Percentiles rank a stretch among this genome's conserved stretches.
phyloP scores from a whole-genome alignment of 2,888 invertebrate genomes.

The Caenorhabditis parvicauda region DNA sequence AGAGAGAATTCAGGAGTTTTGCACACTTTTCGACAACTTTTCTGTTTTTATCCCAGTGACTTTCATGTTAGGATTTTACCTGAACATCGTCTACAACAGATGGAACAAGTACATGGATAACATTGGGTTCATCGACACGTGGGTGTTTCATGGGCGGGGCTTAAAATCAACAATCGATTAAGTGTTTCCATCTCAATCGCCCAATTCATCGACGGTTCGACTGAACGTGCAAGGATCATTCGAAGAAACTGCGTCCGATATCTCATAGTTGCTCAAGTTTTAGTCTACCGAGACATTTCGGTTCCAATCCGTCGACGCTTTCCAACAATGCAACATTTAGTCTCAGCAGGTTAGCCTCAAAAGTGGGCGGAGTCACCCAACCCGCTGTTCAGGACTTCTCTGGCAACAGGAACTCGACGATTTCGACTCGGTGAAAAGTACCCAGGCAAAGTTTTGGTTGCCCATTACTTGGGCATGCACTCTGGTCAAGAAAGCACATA shows the following conservation, averaged over 20 bases:
- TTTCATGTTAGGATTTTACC: constrained; percentile 57
- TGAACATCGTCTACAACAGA: constrained; percentile 48
- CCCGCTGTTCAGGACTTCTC: constrained; percentile 30
- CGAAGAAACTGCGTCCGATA: constrained; percentile 53
- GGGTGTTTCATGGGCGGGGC: background rate
- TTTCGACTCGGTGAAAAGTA: constrained; percentile 44
- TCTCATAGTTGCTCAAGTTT: constrained; percentile 44
- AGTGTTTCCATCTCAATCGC: constrained; percentile 47
- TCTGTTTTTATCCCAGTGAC: constrained; percentile 54
- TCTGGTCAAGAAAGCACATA: constrained; percentile 19
- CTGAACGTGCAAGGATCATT: constrained; percentile 40
- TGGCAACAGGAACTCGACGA: constrained; percentile 45
- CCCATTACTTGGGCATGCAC: constrained; percentile 46
- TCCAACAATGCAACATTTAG: constrained; percentile 52
- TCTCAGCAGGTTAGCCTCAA: constrained; percentile 33
- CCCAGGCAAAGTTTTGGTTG: constrained; percentile 54
- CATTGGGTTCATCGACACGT: constrained; percentile 58
- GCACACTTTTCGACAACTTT: constrained; percentile 51
- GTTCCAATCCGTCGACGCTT: constrained; percentile 48
- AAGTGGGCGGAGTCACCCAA: background rate
- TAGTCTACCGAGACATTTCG: constrained; percentile 47
- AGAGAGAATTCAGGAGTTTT: constrained; percentile 30
- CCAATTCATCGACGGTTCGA: constrained; percentile 38
- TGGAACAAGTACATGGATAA: constrained; percentile 49
- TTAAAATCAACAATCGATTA: background rate